phyloP scores from a whole-genome alignment of 2,797 vertebrate genomes.

The Lophius americanus region DNA sequence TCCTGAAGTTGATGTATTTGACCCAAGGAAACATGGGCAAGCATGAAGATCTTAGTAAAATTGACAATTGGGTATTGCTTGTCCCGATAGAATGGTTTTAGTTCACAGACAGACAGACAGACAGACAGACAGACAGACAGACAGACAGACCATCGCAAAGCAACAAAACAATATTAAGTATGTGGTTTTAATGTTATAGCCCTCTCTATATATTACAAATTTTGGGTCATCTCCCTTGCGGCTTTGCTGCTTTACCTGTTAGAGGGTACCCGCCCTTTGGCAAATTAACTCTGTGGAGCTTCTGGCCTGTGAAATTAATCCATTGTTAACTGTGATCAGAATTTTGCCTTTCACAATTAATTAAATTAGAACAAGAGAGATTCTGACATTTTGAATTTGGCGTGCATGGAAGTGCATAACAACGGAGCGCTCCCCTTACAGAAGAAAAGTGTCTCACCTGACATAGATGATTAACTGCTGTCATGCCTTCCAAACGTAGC shows the following conservation, averaged over 20 bases:
- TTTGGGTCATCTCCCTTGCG: not conserved
- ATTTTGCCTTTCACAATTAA: slow-evolving; percentile 54
- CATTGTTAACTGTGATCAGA: slow-evolving; percentile 35
- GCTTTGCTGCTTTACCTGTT: slow-evolving; percentile 7
- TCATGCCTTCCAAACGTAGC: slow-evolving; percentile 30
- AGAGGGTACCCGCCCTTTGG: not conserved
- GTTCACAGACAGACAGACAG: too few relatives aligned
- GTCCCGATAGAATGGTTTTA: too few relatives aligned
- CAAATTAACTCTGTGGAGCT: slow-evolving; percentile 2
- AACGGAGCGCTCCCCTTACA: slow-evolving; percentile 47
- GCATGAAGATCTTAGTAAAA: too few relatives aligned
- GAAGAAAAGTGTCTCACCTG: slow-evolving; percentile 41
- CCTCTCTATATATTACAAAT: not conserved
- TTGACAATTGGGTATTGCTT: too few relatives aligned
- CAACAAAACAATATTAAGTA: too few relatives aligned
- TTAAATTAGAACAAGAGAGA: slow-evolving; percentile 50
- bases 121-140: too few relatives aligned
- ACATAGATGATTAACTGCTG: slow-evolving; percentile 52
- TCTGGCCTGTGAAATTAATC: slow-evolving; percentile 32
- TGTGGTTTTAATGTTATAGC: too few relatives aligned
- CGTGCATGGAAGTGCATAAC: slow-evolving; percentile 29
- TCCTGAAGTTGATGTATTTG: too few relatives aligned
- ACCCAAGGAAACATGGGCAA: too few relatives aligned
- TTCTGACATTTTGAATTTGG: slow-evolving; percentile 49
- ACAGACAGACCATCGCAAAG: too few relatives aligned